Evolutionary conservation across 2,113 vertebrate species (phyloP).

Genomic region (Nothobranchius furzeri): DNA sequence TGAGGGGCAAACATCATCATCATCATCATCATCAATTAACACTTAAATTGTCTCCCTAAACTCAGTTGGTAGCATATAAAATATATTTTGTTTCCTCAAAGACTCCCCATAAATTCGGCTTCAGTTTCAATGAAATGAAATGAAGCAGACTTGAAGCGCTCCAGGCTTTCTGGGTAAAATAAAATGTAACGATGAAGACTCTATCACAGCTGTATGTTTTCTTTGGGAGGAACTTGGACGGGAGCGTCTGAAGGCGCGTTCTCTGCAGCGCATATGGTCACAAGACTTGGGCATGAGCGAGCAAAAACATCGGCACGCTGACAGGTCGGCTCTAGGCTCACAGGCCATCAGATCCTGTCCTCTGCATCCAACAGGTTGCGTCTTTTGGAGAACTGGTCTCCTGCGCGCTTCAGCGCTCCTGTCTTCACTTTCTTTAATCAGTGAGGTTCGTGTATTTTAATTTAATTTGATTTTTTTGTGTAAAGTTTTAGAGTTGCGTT

Average conservation of each 20-base stretch:
- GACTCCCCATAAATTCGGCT: too few species aligned
- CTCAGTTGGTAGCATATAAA: too few species aligned
- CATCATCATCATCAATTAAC: too few species aligned
- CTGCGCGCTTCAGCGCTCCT: slow-evolving; percentile 13
- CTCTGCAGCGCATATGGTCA: slow-evolving; percentile 71
- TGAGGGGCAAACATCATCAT: too few species aligned
- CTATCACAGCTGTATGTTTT: not conserved
- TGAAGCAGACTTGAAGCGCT: too few species aligned
- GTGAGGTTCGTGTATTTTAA: not conserved
- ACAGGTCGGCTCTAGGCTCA: slow-evolving; percentile 63
- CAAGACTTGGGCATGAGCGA: slow-evolving; percentile 70
- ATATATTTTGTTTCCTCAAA: too few species aligned
- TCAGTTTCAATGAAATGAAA: too few species aligned
- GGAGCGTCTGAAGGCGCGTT: slow-evolving; percentile 60
- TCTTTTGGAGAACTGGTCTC: slow-evolving; percentile 34
- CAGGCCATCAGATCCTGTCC: slow-evolving; percentile 43
- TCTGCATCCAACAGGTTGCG: slow-evolving; percentile 57
- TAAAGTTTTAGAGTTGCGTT: not conserved
- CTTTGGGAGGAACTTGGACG: slow-evolving; percentile 17
- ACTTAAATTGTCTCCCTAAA: too few species aligned
- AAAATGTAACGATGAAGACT: too few species aligned
- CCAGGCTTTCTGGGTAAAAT: too few species aligned
- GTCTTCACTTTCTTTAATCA: not conserved
- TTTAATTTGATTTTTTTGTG: not conserved
- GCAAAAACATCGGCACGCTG: slow-evolving; percentile 63